Evolutionary conservation across 2,888 invertebrate genomes (phyloP).

Genomic region (Calephelis perditalis): DNA sequence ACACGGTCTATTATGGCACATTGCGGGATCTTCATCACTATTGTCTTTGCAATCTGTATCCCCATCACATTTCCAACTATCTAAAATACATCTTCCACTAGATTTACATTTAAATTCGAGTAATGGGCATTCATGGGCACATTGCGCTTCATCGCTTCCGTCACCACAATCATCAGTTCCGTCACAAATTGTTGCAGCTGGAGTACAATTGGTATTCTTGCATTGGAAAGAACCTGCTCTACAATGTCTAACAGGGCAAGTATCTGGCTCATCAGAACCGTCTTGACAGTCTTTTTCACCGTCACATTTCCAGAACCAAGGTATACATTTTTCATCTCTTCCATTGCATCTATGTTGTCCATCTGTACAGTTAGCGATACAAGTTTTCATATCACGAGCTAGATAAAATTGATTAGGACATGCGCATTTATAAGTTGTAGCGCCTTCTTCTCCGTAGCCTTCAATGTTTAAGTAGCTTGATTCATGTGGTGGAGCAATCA

Average conservation of each 20-base stretch:
- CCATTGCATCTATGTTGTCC: conserved; percentile 88
- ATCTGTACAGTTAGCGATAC: conserved; percentile 95
- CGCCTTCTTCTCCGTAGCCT: conserved; percentile 88
- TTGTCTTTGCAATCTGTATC: conserved; percentile 96
- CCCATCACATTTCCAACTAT: conserved; percentile 95
- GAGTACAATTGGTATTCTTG: conserved; percentile 93
- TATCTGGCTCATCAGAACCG: conserved; percentile 91
- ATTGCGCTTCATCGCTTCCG: conserved; percentile 90
- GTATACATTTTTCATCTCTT: conserved; percentile 79
- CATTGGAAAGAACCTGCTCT: conserved; percentile 96
- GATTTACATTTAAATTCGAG: conserved; percentile 94
- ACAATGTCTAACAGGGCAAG: conserved; percentile 91
- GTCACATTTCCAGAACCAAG: conserved; percentile 84
- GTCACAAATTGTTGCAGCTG: conserved; percentile 95
- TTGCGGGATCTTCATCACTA: conserved; percentile 93
- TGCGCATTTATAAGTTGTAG: conserved; percentile 89
- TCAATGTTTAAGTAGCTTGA: conserved; percentile 87
- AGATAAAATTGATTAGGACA: conserved; percentile 97
- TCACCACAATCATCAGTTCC: conserved; percentile 96
- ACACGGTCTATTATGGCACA: conserved; percentile 90
- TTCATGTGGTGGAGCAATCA: conserved; percentile 89
- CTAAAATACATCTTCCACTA: conserved; percentile 92
- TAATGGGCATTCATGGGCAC: conserved; percentile 90
- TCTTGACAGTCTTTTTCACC: conserved; percentile 96
- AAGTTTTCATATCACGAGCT: conserved; percentile 88